These are phyloP conservation scores for Watsonalla cultraria DNA, from an alignment of 2,888 invertebrate species.

Conservation along the genomic window DNA sequence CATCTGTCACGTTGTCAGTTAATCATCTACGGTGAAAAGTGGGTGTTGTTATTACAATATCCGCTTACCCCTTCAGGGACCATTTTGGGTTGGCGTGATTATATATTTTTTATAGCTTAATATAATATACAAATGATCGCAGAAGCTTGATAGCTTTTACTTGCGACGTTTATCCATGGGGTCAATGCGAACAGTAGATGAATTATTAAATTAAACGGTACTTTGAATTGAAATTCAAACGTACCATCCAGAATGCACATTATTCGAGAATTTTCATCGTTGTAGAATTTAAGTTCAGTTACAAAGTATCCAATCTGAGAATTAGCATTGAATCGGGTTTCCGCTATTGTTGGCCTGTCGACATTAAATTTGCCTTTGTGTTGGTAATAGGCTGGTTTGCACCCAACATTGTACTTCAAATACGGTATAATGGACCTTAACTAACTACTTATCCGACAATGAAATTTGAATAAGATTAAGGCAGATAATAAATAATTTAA, in stretches of 20 bases:
- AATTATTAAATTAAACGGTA: not conserved
- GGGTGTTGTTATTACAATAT: too few species aligned
- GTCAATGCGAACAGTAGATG: too few species aligned
- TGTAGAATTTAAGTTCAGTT: constrained; percentile 1
- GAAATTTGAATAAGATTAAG: not conserved
- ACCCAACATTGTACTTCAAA: constrained; percentile 2
- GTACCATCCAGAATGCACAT: not conserved
- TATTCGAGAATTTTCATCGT: constrained; percentile 5
- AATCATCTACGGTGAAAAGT: too few species aligned
- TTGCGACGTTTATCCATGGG: too few species aligned
- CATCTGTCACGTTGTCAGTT: too few species aligned
- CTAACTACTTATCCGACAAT: not conserved
- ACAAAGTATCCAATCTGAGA: constrained; percentile 1
- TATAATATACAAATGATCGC: too few species aligned
- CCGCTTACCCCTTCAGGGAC: too few species aligned
- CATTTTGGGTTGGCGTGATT: too few species aligned
- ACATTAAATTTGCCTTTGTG: constrained; percentile 3
- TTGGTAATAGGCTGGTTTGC: constrained; percentile 3
- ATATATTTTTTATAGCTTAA: too few species aligned
- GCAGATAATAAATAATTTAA: too few species aligned
- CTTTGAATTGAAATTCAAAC: not conserved
- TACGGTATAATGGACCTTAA: constrained; percentile 6
- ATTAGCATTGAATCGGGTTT: constrained; percentile 2
- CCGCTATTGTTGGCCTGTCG: constrained; percentile 5
- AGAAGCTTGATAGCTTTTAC: too few species aligned